These are phyloP conservation scores for Colossoma macropomum DNA, from an alignment of 2,113 vertebrate species.

Conservation along the genomic window DNA sequence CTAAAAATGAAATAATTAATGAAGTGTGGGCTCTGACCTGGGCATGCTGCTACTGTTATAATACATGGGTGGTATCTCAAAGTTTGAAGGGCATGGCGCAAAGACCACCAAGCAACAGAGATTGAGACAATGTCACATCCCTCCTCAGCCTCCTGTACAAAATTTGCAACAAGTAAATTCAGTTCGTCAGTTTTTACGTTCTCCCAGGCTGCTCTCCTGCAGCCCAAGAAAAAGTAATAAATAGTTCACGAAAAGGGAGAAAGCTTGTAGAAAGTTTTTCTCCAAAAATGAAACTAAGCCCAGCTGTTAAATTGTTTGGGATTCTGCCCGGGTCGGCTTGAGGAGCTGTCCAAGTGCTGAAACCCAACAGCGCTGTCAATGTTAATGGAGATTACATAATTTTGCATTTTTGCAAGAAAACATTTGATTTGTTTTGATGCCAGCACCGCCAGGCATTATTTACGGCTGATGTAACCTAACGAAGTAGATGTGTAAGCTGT, in stretches of 20 bases:
- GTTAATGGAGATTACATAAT: not conserved
- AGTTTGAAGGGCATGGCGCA: too few species aligned
- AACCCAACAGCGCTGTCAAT: slow-evolving; percentile 50
- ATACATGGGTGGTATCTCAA: too few species aligned
- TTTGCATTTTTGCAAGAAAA: slow-evolving; percentile 2
- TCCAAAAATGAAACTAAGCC: not conserved
- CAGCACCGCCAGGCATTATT: slow-evolving; percentile 34
- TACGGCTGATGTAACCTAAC: not conserved
- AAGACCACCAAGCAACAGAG: too few species aligned
- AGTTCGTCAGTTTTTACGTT: too few species aligned
- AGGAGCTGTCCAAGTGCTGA: slow-evolving; percentile 71
- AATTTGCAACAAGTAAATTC: too few species aligned
- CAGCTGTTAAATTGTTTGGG: not conserved
- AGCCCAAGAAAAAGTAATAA: too few species aligned
- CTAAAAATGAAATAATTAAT: too few species aligned
- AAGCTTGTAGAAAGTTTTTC: not conserved
- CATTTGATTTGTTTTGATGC: not conserved
- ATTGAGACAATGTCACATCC: too few species aligned
- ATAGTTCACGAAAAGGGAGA: not conserved
- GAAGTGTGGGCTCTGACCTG: too few species aligned
- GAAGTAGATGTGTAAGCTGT: not conserved
- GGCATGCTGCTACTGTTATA: too few species aligned
- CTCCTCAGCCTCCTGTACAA: too few species aligned
- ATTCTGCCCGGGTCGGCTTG: not conserved
- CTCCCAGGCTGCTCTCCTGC: too few species aligned